These are phyloP conservation scores for Oxyura jamaicensis DNA, from an alignment of 2,113 vertebrate genomes.

Conservation along the genomic window DNA sequence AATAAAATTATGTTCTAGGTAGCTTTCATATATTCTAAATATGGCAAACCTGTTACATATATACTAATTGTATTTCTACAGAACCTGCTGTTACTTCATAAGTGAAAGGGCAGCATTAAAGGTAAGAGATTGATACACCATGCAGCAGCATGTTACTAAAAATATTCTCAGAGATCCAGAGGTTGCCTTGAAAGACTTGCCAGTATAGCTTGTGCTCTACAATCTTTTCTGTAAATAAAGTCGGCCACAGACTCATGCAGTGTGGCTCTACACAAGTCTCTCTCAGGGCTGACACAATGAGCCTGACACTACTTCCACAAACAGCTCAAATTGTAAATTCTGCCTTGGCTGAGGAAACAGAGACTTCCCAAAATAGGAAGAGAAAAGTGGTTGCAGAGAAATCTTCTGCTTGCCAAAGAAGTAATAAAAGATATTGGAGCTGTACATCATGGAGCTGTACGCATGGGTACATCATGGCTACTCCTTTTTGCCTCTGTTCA, in stretches of 20 bases:
- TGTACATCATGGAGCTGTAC: not conserved
- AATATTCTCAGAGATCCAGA: not conserved
- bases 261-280: not conserved
- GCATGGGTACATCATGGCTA: not conserved
- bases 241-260: not conserved
- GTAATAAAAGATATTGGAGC: not conserved
- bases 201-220: not conserved
- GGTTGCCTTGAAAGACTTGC: not conserved
- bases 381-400: not conserved
- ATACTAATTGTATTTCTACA: not conserved
- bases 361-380: not conserved
- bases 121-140: not conserved
- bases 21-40: not conserved
- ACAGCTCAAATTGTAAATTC: not conserved
- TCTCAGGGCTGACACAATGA: not conserved
- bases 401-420: not conserved
- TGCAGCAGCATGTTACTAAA: not conserved
- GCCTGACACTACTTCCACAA: not conserved
- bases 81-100: not conserved
- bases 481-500: not conserved
- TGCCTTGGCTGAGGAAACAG: not conserved
- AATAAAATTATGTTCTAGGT: not conserved
- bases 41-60: not conserved
- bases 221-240: not conserved
- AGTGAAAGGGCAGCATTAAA: not conserved